Percentiles rank a stretch among this genome's conserved stretches.
Conservation (phyloP, 2,888 invertebrate species). For the Drosophila rellima region DNA sequence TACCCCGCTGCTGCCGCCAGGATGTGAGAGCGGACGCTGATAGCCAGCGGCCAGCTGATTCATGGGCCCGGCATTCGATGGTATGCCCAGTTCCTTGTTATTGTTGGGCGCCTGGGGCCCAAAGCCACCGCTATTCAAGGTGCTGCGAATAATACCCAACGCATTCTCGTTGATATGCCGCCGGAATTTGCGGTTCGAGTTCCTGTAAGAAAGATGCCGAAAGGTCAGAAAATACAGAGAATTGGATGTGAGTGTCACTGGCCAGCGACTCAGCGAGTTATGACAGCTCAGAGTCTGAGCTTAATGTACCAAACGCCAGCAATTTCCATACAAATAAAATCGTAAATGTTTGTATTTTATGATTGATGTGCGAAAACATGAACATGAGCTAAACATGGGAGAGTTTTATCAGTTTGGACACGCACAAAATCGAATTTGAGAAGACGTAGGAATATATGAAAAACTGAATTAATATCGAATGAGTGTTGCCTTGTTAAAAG, state of each 20-base stretch:
- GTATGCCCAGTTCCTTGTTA: constrained; percentile 82
- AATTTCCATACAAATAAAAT: constrained; percentile 74
- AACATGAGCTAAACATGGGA: constrained; percentile 41
- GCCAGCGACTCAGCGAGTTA: constrained; percentile 5
- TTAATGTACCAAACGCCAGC: constrained; percentile 48
- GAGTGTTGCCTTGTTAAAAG: background rate
- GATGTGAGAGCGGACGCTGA: constrained; percentile 79
- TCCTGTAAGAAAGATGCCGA: constrained; percentile 69
- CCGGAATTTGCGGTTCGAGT: constrained; percentile 84
- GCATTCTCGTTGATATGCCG: constrained; percentile 84
- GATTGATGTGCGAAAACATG: constrained; percentile 75
- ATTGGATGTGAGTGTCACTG: constrained; percentile 3
- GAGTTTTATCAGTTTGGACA: constrained; percentile 53
- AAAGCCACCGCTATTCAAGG: constrained; percentile 82
- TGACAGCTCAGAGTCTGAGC: constrained; percentile 17
- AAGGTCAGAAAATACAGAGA: background rate
- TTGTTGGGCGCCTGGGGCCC: constrained; percentile 82
- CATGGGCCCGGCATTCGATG: constrained; percentile 84
- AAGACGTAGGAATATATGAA: constrained; percentile 10
- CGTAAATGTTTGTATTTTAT: constrained; percentile 82
- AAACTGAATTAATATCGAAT: constrained; percentile 24
- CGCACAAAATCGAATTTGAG: constrained; percentile 45
- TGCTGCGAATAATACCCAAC: constrained; percentile 82
- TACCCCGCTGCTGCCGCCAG: constrained; percentile 82
- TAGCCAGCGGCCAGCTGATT: constrained; percentile 82